A percentile compares a stretch with the other conserved stretches of the same genome.
These are phyloP conservation scores for Myrmecobius fasciatus DNA, from an alignment of 2,113 vertebrate species.

Conservation along the genomic window DNA sequence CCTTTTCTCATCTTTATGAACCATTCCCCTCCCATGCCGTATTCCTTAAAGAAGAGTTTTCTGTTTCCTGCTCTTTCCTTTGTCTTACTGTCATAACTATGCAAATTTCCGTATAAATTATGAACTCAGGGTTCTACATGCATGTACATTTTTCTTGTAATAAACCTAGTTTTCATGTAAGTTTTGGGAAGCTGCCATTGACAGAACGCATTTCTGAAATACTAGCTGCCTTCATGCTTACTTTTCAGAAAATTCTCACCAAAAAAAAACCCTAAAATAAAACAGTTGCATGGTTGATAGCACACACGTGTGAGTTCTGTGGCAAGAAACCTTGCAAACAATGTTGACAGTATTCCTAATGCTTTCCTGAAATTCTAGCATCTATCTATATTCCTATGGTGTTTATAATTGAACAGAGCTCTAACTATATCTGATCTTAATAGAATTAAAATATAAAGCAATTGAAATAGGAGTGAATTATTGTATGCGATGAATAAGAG, in stretches of 20 bases:
- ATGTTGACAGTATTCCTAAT: not conserved
- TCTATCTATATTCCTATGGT: not conserved
- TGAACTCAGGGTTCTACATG: not conserved
- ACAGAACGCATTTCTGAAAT: not conserved
- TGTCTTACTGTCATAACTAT: not conserved
- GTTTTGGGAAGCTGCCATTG: not conserved
- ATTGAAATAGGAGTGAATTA: slow-evolving; percentile 3
- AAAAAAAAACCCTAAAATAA: not conserved
- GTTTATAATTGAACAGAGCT: slow-evolving; percentile 18
- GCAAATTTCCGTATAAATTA: not conserved
- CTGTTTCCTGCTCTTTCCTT: not conserved
- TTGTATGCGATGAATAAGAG: not conserved
- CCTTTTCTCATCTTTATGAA: not conserved
- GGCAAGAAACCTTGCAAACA: not conserved
- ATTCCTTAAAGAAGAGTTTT: not conserved
- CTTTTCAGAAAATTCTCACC: not conserved
- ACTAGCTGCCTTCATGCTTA: not conserved
- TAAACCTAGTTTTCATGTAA: not conserved
- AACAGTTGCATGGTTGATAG: not conserved
- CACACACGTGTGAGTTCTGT: not conserved
- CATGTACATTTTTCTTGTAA: not conserved
- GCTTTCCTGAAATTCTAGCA: not conserved
- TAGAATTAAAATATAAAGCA: slow-evolving; percentile 37
- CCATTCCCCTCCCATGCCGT: not conserved
- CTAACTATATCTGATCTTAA: not conserved